Evolutionary conservation across 2,797 vertebrate genomes (phyloP).

Genomic region (Oreortyx pictus): DNA sequence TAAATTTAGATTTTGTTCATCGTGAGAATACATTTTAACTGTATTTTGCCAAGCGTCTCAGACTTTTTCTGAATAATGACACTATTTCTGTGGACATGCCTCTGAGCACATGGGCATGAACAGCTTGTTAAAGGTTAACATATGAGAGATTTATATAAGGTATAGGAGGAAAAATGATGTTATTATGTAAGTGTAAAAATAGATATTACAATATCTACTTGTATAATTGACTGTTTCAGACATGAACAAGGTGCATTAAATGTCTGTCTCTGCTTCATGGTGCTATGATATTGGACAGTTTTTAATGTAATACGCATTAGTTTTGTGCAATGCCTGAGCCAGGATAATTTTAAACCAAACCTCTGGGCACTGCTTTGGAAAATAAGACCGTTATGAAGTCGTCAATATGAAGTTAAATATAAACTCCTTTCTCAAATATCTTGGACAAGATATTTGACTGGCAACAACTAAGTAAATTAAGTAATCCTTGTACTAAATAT

Average conservation of each 20-base stretch:
- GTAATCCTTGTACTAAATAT: neutral
- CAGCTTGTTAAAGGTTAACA: neutral
- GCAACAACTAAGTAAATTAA: neutral
- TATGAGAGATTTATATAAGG: neutral
- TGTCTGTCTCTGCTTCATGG: neutral
- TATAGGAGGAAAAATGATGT: neutral
- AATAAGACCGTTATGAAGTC: neutral
- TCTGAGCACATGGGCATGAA: neutral
- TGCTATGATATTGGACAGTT: neutral
- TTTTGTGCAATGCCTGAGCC: neutral
- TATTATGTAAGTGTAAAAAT: neutral
- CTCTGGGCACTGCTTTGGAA: neutral
- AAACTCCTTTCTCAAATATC: neutral
- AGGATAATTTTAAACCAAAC: neutral
- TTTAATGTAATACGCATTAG: neutral
- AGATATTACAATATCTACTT: neutral
- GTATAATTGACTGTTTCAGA: neutral
- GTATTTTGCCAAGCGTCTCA: neutral
- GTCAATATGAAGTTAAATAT: neutral
- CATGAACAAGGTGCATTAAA: neutral
- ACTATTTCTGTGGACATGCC: neutral
- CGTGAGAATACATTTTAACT: neutral
- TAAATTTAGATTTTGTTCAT: neutral
- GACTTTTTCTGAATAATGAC: neutral
- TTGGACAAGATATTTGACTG: neutral